phyloP scores from a whole-genome alignment of 2,888 invertebrate genomes.

The Apeira syringaria region DNA sequence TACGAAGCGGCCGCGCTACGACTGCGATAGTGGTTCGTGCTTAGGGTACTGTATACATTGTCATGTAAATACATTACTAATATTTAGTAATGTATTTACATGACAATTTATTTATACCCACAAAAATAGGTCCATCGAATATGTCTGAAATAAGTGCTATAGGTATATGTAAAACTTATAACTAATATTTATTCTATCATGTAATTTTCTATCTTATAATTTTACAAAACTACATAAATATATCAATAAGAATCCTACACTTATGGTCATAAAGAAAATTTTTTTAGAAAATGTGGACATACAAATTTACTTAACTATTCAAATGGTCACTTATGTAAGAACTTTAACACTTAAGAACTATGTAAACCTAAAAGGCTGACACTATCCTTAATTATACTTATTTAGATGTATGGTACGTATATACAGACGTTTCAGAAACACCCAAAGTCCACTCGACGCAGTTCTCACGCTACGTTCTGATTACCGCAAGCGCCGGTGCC shows the following conservation, averaged over 20 bases:
- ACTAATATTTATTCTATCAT: no score
- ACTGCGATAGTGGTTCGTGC: no score
- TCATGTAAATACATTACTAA: no score
- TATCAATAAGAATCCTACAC: constrained; percentile 1
- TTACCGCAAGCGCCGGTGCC: neutral
- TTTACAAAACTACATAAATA: neutral
- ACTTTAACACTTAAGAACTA: constrained; percentile 2
- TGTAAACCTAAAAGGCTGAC: constrained; percentile 5
- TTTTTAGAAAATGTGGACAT: neutral
- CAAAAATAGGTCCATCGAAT: no score
- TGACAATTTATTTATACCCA: no score
- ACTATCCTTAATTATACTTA: neutral
- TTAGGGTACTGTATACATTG: no score
- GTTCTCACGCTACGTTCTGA: neutral
- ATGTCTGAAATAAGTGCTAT: no score
- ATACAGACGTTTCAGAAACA: constrained; percentile 5
- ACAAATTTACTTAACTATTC: neutral
- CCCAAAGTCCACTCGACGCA: neutral
- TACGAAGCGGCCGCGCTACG: no score
- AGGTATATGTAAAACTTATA: no score
- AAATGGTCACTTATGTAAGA: neutral
- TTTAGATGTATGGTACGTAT: constrained; percentile 10
- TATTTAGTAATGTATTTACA: no score
- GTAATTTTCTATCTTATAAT: no score
- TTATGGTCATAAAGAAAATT: neutral